These are phyloP conservation scores for Pristionchus exspectatus DNA, from an alignment of 2,888 invertebrate genomes.

Conservation along the genomic window DNA sequence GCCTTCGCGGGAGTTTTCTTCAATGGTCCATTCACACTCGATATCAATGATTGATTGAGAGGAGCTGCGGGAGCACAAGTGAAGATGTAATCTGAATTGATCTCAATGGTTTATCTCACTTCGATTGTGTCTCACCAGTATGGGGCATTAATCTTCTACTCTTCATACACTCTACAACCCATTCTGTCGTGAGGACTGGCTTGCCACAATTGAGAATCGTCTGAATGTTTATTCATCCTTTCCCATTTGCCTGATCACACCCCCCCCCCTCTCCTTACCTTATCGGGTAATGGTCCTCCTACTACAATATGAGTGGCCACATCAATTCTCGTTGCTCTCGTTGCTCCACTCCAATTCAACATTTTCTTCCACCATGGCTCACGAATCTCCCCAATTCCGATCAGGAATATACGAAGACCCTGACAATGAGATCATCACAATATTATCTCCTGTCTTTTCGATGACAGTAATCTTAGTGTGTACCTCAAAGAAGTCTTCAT, in stretches of 20 bases:
- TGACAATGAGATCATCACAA: not conserved
- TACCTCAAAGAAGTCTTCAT: slow-evolving; percentile 54
- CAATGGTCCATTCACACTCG: slow-evolving; percentile 46
- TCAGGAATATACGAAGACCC: slow-evolving; percentile 47
- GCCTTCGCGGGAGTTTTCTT: slow-evolving; percentile 27
- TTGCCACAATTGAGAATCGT: not conserved
- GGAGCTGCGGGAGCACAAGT: not conserved
- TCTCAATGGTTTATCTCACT: not conserved
- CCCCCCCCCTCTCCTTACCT: not conserved
- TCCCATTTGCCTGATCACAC: not conserved
- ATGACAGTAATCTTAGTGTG: too few relatives aligned
- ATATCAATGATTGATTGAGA: slow-evolving; percentile 35
- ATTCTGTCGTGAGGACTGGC: slow-evolving; percentile 59
- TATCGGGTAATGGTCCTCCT: not conserved
- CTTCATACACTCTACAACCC: slow-evolving; percentile 63
- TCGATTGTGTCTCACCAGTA: slow-evolving; percentile 54
- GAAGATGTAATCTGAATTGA: not conserved
- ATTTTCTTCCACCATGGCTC: slow-evolving; percentile 44
- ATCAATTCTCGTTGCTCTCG: slow-evolving; percentile 59
- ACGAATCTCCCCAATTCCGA: slow-evolving; percentile 19
- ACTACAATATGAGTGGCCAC: slow-evolving; percentile 66
- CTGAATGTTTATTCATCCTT: not conserved
- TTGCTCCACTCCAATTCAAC: slow-evolving; percentile 61
- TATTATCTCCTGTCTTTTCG: not conserved
- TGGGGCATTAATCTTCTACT: slow-evolving; percentile 53